Evolutionary conservation across 37 sponge, comb jelly and placozoan genomes (phyloP).

Genomic region (Chondrilla cf. caribensis): DNA sequence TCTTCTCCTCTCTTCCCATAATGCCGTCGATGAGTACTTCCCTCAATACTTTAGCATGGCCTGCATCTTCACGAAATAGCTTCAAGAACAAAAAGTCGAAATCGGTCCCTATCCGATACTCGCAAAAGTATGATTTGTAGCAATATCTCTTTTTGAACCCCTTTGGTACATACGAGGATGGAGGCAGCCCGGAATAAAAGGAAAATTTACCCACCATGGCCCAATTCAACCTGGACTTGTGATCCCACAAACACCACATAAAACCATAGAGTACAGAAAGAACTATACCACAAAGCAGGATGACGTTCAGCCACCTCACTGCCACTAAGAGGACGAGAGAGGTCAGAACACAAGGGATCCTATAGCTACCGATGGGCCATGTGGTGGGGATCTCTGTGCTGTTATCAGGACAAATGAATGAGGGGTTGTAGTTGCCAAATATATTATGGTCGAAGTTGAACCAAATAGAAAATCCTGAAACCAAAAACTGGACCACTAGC

Average conservation of each 20-base stretch:
- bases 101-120: not conserved
- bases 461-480: not conserved
- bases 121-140: not conserved
- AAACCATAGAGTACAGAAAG: constrained; percentile 22
- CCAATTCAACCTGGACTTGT: constrained; percentile 42
- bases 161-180: constrained; percentile 37
- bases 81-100: constrained; percentile 7
- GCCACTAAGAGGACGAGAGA: constrained; percentile 38
- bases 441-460: constrained; percentile 5
- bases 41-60: not conserved
- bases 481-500: not conserved
- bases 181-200: constrained; percentile 37
- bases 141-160: not conserved
- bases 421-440: constrained; percentile 41
- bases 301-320: constrained; percentile 40
- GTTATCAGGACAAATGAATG: constrained; percentile 50
- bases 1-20: not conserved
- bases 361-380: constrained; percentile 13
- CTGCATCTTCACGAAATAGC: not conserved
- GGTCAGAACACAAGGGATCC: constrained; percentile 22
- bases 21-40: not conserved
- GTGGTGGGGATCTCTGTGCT: not conserved
- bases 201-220: constrained; percentile 35
- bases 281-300: constrained; percentile 36
- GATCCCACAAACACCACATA: constrained; percentile 42